phyloP scores from a whole-genome alignment of 2,888 invertebrate genomes.

The Crossocerus cetratus region DNA sequence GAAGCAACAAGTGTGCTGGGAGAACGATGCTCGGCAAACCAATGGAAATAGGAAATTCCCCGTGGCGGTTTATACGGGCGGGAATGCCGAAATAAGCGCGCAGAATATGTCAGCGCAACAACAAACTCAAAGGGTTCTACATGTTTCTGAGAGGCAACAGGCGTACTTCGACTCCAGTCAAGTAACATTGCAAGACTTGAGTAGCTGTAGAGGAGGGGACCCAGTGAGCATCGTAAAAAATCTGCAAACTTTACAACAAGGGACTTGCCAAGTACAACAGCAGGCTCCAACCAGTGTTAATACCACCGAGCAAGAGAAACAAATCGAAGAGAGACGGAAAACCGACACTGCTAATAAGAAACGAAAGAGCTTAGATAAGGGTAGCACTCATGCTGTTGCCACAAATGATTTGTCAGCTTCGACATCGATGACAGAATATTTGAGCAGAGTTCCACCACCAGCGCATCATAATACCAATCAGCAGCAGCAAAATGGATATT shows the following conservation, averaged over 20 bases:
- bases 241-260: slow-evolving; percentile 80
- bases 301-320: slow-evolving; percentile 70
- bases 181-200: slow-evolving; percentile 84
- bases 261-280: slow-evolving; percentile 80
- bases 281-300: slow-evolving; percentile 70
- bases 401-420: slow-evolving; percentile 80
- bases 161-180: slow-evolving; percentile 83
- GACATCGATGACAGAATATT: slow-evolving; percentile 77
- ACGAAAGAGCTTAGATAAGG: slow-evolving; percentile 82
- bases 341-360: slow-evolving; percentile 75
- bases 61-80: slow-evolving; percentile 57
- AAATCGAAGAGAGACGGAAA: slow-evolving; percentile 73
- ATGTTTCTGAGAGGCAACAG: slow-evolving; percentile 80
- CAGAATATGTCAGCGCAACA: slow-evolving; percentile 77
- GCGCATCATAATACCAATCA: slow-evolving; percentile 83
- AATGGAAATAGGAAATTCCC: slow-evolving; percentile 65
- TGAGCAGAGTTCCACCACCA: slow-evolving; percentile 84
- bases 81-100: slow-evolving; percentile 78
- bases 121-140: slow-evolving; percentile 76
- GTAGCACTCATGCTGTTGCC: slow-evolving; percentile 73
- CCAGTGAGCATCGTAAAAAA: slow-evolving; percentile 88
- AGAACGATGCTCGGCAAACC: slow-evolving; percentile 66
- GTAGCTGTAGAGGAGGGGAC: slow-evolving; percentile 86
- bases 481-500: slow-evolving; percentile 85
- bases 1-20: slow-evolving; percentile 75